These are phyloP conservation scores for Phymanthus crucifer DNA, from an alignment of 92 coral and sea anemone species.

Conservation along the genomic window DNA sequence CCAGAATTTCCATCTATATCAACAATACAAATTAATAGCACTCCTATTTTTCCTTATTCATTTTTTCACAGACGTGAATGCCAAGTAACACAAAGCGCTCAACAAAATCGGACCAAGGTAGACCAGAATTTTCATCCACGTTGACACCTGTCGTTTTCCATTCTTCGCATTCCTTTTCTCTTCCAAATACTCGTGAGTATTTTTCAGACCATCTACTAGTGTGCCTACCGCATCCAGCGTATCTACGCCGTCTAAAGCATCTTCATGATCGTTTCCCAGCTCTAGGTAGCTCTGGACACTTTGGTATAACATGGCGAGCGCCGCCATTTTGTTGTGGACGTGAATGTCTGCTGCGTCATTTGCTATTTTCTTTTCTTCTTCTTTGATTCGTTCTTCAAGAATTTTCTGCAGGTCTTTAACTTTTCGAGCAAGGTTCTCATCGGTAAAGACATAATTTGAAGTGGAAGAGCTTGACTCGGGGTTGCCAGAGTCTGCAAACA, in stretches of 20 bases:
- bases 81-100: constrained; percentile 32
- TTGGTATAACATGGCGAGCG: constrained; percentile 15
- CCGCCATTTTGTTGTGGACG: not conserved
- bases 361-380: not conserved
- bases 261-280: not conserved
- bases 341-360: not conserved
- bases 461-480: not conserved
- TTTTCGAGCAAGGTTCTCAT: not conserved
- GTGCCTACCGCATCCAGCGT: not conserved
- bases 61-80: constrained; percentile 22
- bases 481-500: not conserved
- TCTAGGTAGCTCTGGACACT: constrained; percentile 9
- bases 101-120: constrained; percentile 33
- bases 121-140: constrained; percentile 4
- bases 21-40: too few species aligned
- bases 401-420: constrained; percentile 6
- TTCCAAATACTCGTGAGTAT: not conserved
- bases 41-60: not conserved
- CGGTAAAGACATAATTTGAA: not conserved
- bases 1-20: too few species aligned
- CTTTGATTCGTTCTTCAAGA: constrained; percentile 14
- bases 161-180: not conserved
- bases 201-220: not conserved
- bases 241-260: not conserved
- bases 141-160: not conserved